Evolutionary conservation across 2,888 invertebrate species (phyloP).

Genomic region (Ethmia dodecea): DNA sequence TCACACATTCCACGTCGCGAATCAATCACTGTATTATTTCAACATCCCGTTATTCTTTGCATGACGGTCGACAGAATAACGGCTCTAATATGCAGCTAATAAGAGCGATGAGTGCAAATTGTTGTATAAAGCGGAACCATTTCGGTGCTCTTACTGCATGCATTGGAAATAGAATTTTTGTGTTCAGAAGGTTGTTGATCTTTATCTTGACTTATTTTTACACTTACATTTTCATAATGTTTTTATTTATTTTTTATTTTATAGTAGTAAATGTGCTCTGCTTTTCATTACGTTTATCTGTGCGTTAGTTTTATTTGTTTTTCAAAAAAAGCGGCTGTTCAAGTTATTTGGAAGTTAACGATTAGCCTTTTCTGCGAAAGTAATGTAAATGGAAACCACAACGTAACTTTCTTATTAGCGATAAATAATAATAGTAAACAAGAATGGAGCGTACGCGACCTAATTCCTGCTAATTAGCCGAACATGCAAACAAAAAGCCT

Average conservation of each 20-base stretch:
- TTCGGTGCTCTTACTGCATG: constrained; percentile 25
- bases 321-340: too few species aligned
- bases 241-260: neutral
- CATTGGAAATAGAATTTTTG: constrained; percentile 39
- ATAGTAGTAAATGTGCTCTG: neutral
- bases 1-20: constrained; percentile 42
- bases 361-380: too few species aligned
- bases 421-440: too few species aligned
- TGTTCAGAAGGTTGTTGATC: constrained; percentile 32
- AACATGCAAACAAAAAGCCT: constrained; percentile 18
- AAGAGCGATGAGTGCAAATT: constrained; percentile 27
- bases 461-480: constrained; percentile 22
- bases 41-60: constrained; percentile 33
- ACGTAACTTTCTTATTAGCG: too few species aligned
- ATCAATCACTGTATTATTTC: constrained; percentile 54
- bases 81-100: constrained; percentile 38
- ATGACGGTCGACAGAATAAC: constrained; percentile 29
- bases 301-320: too few species aligned
- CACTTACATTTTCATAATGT: neutral
- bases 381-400: neutral
- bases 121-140: constrained; percentile 40
- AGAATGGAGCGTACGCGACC: too few species aligned
- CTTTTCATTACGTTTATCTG: neutral
- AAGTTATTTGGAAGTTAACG: too few species aligned
- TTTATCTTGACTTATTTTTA: constrained; percentile 22